Evolutionary conservation across 2,797 vertebrate genomes (phyloP), one percentile per base, ranked within the genome.

Genomic region (Brachyrhaphis roseni): DNA sequence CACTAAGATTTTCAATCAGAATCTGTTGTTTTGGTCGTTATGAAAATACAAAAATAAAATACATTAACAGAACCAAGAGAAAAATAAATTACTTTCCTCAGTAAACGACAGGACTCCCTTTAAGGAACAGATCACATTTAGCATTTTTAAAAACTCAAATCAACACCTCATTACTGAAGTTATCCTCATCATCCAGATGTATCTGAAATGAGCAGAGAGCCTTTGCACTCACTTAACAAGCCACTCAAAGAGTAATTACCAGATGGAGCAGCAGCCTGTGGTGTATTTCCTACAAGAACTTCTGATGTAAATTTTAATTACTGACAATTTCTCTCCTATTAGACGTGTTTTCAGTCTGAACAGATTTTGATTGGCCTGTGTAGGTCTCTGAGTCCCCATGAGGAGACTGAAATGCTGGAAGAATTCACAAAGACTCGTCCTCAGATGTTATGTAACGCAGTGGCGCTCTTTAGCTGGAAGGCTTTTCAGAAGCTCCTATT

Each of bases 231-330:
- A 76, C 86, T 92, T 88, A 91, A 92, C 84, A 78, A 92, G 81
- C 77, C 86, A 83, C 87, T 92, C 82, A 12, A 64, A 84, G 82
- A 85, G 82, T 92, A 93, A 93, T 91, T 91, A 94, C 83, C 93
- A 93, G 91, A 93, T 91, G 92, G 90, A 84, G 84, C 70, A 90
- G 78, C 88, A 90, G 90, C 86, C 86, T 90, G 91, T 88, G 88
- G 91, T 89, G 86, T 76, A 76, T 88, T 91, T 92, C 87, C 81
- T 79, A 87, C 80, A 83, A 86, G 78, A 91, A 87, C 55, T 91
- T 86, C 77, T 90, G 87, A 90, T 91, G 84, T 90, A 91, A 77
- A 89, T 93, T 90, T 92, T 90, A 94, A 93, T 94, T 91, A 91
- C 87, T 82, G 84, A 86, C 90, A 90, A 81, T 90, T 88, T 89